Conservation (phyloP, 2,113 vertebrate species). For the Leucoraja erinaceus region DNA sequence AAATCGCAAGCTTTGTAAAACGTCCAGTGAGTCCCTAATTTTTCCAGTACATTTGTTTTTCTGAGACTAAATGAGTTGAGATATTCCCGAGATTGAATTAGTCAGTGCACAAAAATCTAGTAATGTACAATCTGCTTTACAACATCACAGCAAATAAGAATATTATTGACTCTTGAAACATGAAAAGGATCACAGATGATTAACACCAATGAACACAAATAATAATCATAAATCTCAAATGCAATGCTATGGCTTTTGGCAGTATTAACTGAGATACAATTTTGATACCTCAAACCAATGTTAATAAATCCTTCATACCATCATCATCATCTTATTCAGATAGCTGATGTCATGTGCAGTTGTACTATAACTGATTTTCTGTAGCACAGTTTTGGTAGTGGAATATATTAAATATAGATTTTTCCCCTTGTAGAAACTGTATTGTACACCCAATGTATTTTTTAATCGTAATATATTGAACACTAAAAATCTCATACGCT, state of each 20-base stretch:
- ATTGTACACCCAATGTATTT: not conserved
- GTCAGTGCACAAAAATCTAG: no score
- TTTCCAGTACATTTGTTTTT: no score
- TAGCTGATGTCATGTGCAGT: not conserved
- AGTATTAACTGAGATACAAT: not conserved
- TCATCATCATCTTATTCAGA: slow-evolving; percentile 1
- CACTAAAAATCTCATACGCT: not conserved
- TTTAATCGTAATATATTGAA: not conserved
- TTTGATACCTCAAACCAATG: not conserved
- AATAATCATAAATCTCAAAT: not conserved
- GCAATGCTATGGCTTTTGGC: no score
- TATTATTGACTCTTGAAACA: no score
- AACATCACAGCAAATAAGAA: no score
- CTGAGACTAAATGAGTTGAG: no score
- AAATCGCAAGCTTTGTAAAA: no score
- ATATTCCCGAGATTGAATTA: no score
- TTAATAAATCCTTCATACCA: not conserved
- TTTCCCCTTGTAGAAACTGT: not conserved
- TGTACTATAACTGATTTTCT: not conserved
- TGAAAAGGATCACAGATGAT: not conserved
- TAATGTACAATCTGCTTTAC: not conserved
- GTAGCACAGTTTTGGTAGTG: not conserved
- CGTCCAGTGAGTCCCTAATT: no score
- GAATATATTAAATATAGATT: slow-evolving; percentile 8
- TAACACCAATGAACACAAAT: no score